These are phyloP conservation scores for Cossypha heuglini DNA, from an alignment of 2,797 vertebrate species.

Conservation along the genomic window DNA sequence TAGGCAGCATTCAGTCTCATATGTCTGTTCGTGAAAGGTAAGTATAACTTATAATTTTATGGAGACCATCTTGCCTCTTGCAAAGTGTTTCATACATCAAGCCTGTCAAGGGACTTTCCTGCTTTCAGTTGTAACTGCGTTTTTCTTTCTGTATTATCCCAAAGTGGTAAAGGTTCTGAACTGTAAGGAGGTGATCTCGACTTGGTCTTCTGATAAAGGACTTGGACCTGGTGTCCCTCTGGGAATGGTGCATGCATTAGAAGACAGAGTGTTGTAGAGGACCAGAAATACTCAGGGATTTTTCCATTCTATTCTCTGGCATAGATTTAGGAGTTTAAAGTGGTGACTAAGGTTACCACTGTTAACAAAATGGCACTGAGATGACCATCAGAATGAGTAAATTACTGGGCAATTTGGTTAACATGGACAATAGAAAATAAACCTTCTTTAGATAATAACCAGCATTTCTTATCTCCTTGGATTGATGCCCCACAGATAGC, in stretches of 20 bases:
- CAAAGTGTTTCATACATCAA: accelerated
- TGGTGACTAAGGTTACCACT: neutral
- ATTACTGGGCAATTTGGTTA: neutral
- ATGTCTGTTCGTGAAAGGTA: neutral
- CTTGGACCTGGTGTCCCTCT: neutral
- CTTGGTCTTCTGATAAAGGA: neutral
- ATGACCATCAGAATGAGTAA: neutral
- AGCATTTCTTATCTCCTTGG: neutral
- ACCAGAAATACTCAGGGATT: neutral
- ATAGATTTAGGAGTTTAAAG: neutral
- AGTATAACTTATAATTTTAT: neutral
- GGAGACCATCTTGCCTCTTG: neutral
- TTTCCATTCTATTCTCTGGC: neutral
- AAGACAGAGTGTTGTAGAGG: neutral
- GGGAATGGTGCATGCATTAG: neutral
- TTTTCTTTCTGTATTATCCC: neutral
- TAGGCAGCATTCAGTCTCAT: neutral
- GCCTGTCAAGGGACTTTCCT: neutral
- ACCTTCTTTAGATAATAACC: neutral
- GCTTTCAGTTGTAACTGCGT: neutral
- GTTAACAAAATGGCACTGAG: neutral
- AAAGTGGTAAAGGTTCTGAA: neutral
- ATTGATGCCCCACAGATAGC: neutral
- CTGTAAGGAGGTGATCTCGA: neutral
- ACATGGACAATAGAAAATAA: neutral